Base-by-base conservation (phyloP, 2,888 invertebrate genomes). In the Agelastica alni region DNA sequence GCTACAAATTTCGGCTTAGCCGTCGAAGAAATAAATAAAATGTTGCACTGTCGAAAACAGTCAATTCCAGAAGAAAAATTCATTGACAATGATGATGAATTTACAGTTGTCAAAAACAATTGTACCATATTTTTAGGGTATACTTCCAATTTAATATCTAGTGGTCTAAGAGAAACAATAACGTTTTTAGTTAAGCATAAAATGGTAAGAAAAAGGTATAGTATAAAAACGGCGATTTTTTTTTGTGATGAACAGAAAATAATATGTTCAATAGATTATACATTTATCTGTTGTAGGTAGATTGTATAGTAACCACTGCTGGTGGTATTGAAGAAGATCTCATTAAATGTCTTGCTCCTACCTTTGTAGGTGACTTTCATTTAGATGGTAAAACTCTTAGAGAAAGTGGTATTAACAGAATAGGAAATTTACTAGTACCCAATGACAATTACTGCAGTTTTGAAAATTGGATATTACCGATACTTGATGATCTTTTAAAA, bases 321-420 rank as follows among this genome's bases (percentile, higher is more conserved):
- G 99, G 99, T 1, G 99, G 99, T 0, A 83, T 99, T 0, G 99
- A 99, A 76, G 99, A 99, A 78, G 99, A 99, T 79, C 86, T 99
- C 37, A 99, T 99, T 34, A 99, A 99, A 80, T 99, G 99, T 74
- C 80, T 99, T 48, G 94, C 93, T 1, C 93, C 96, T 0, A 98
- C 97, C 0, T 96, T 85, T 68, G 74, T 99, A 44, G 99, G 98
- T 0, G 92, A 95, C 69, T 98, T 97, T 73, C 80, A 86, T 70
- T 79, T 96, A 47, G 84, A 85, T 63, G 97, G 96, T 0, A 85
- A 85, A 75, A 78, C 80, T 41, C 80, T 97, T 12, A 81, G 97
- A 46, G 87, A 91, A 9, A 85, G 87, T 46, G 99, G 95, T 12
- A 88, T 96, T 46, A 96, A 96, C 75, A 74, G 82, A 31, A 83